Percentiles rank a stretch among this genome's conserved stretches.
Conservation (phyloP, 2,888 invertebrate genomes). For the Periphyllus acericola region DNA sequence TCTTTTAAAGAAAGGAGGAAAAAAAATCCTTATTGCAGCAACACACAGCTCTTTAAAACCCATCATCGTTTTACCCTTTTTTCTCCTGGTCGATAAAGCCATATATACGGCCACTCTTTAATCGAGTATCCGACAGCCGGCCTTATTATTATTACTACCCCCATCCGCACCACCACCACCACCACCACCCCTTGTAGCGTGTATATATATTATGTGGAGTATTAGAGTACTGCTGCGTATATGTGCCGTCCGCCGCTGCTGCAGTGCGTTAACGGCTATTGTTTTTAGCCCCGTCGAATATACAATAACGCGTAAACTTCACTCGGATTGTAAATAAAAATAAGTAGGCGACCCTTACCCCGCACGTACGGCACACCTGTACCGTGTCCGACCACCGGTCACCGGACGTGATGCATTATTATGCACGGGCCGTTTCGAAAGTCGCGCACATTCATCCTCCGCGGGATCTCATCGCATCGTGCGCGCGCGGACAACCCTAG, state of each 20-base stretch:
- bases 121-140: slow-evolving; percentile 38
- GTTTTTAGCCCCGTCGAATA: neutral
- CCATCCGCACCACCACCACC: neutral
- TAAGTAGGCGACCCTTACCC: neutral
- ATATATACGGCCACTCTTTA: slow-evolving; percentile 27
- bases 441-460: neutral
- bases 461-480: neutral
- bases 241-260: no score
- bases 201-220: neutral
- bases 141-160: slow-evolving; percentile 25
- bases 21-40: slow-evolving; percentile 26
- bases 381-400: neutral
- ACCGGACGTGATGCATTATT: no score
- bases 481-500: neutral
- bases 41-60: slow-evolving; percentile 24
- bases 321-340: neutral
- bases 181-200: neutral
- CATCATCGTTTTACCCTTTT: slow-evolving; percentile 41
- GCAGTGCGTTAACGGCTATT: neutral
- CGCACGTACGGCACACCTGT: neutral
- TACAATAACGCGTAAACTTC: neutral
- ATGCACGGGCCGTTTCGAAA: neutral
- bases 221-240: no score
- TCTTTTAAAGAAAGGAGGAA: slow-evolving; percentile 19
- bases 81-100: slow-evolving; percentile 36